Percentiles rank a stretch among this genome's conserved stretches.
These are phyloP conservation scores for Murina feae DNA, from an alignment of 2,113 vertebrate species.

Conservation along the genomic window DNA sequence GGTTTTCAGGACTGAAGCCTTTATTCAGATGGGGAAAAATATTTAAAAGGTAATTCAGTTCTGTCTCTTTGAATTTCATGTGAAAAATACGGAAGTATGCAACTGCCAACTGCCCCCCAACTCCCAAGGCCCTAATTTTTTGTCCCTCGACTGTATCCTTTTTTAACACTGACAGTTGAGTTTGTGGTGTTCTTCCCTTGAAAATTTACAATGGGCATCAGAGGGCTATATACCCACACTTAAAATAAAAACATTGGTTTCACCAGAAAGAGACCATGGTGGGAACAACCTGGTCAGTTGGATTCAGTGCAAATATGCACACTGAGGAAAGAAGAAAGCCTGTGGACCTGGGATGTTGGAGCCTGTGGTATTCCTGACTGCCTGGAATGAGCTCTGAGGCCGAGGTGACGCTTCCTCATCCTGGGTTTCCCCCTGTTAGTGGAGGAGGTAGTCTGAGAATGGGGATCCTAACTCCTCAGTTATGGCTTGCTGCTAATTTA, in stretches of 20 bases:
- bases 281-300: neutral
- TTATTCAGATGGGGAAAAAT: neutral
- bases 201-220: neutral
- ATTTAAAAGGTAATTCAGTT: neutral
- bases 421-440: neutral
- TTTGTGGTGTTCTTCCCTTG: neutral
- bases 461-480: neutral
- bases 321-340: neutral
- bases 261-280: neutral
- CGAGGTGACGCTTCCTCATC: neutral
- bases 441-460: neutral
- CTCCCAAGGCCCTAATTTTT: neutral
- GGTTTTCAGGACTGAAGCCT: neutral
- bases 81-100: neutral
- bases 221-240: neutral
- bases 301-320: neutral
- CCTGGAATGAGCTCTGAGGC: neutral
- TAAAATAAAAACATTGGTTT: neutral
- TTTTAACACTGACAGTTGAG: neutral
- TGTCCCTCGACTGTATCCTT: neutral
- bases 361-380: neutral
- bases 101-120: rapidly evolving
- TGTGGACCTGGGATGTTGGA: neutral
- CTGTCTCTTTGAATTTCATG: neutral
- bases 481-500: neutral